Base-by-base conservation (phyloP, 2,888 invertebrate genomes). In the Hyppa rectilinea region DNA sequence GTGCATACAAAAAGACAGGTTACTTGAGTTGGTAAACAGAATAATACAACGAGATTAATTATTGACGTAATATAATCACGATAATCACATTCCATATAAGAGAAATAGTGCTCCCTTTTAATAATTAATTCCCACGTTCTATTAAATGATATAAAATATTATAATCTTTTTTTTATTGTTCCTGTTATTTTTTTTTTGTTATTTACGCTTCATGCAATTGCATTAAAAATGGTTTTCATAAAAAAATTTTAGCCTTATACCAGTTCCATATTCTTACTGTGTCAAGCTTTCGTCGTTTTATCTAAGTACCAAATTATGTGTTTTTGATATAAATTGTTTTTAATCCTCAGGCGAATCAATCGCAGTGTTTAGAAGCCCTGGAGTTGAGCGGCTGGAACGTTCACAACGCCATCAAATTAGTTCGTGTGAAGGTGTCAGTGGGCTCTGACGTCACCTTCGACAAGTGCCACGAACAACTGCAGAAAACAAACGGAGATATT, bases 341-440 rank as follows among this genome's bases (percentile, higher is more conserved):
- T 75, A n/a, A 36, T 45, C 36, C 67, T 2, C 88, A 97, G 97
- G 97, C 97, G 59, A 96, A 97, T 0, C 97, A 97, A 0, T 97
- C 98, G 80, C 97, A 98, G 75, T 99, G 99, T 86, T 94, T 99
- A 6, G 96, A 97, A 77, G 98, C 98, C 0, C 92, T 99, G 52
- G 98, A 99, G 88, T 97, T 98, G 75, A 97, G 98, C 65, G 97
- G 98, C 77, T 99, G 99, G 99, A 97, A 99, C 89, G 98, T 99
- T 0, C 97, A 98, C 88, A 97, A 97, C 62, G 99, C 99, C 20
- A 98, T 99, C 80, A 99, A 99, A 90, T 94, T 98, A 76, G 96
- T 97, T 31, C 96, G 97, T 62, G 96, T 98, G 87, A 90, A 89
- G 67, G 80, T 91, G 4, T 84, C 92, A 0, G 89, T 88, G 0